Percentiles rank a stretch among this genome's conserved stretches.
Evolutionary conservation across 1,140 invertebrate species (phyloP).

Genomic region (Halesus radiatus): DNA sequence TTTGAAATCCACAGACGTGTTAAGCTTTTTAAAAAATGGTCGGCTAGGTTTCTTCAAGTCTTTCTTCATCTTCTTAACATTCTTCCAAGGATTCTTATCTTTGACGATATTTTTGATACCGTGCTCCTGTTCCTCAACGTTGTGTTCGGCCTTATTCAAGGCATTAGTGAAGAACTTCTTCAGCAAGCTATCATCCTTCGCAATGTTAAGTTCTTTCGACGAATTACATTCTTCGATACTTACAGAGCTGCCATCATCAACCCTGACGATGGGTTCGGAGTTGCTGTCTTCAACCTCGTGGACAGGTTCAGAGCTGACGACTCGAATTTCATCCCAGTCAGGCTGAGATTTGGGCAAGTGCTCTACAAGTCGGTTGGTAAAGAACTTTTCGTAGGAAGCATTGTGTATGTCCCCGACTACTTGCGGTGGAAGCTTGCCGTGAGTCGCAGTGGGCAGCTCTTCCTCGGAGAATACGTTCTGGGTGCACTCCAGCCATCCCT

Average conservation of each 20-base stretch:
- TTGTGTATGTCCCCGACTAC: neutral
- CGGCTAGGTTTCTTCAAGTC: conserved; percentile 15
- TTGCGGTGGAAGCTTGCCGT: neutral
- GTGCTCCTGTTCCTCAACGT: neutral
- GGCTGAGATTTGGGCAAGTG: neutral
- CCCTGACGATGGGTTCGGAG: neutral
- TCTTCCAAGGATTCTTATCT: conserved; percentile 33
- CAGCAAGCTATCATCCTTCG: conserved; percentile 3
- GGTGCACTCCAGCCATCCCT: conserved; percentile 31
- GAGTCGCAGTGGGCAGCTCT: neutral
- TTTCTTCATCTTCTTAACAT: conserved; percentile 38
- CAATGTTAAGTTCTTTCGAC: neutral
- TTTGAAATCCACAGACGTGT: conserved; percentile 3
- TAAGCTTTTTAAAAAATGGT: conserved; percentile 15
- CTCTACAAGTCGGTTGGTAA: neutral
- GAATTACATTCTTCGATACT: neutral
- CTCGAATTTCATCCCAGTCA: neutral
- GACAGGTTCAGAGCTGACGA: conserved; percentile 3
- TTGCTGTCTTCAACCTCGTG: neutral
- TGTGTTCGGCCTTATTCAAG: neutral
- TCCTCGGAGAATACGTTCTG: conserved; percentile 8
- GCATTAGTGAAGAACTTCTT: conserved; percentile 6
- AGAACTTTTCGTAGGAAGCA: conserved; percentile 14
- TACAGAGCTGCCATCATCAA: neutral
- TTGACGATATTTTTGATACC: neutral